Evolutionary conservation across 1,140 invertebrate species (phyloP).

Genomic region (Drosophila asahinai): DNA sequence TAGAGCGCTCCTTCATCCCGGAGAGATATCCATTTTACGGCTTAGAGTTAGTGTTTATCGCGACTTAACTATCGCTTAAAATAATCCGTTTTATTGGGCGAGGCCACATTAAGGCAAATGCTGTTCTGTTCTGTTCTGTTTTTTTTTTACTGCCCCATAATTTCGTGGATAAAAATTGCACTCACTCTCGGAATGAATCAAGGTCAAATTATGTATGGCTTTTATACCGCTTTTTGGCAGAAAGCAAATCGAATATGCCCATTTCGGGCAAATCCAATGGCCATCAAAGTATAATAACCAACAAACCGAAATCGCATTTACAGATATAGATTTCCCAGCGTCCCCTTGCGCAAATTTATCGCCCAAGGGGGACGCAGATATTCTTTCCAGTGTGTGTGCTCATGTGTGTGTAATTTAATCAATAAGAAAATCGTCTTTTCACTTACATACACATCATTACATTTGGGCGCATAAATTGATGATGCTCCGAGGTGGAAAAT

Average conservation of each 20-base stretch:
- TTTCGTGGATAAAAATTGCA: constrained; percentile 33
- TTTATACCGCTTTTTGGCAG: constrained; percentile 4
- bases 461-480: constrained; percentile 67
- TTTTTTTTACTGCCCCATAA: constrained; percentile 19
- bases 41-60: constrained; percentile 15
- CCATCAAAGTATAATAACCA: constrained; percentile 54
- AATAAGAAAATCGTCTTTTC: constrained; percentile 76
- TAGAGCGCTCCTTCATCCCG: neutral
- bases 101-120: constrained; percentile 5
- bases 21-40: constrained; percentile 4
- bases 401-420: constrained; percentile 70
- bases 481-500: constrained; percentile 40
- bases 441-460: constrained; percentile 67
- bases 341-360: constrained; percentile 29
- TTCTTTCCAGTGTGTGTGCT: constrained; percentile 22
- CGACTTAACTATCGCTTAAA: constrained; percentile 26
- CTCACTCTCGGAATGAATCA: constrained; percentile 17
- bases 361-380: constrained; percentile 12
- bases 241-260: constrained; percentile 44
- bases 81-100: constrained; percentile 25
- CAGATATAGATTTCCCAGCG: constrained; percentile 38
- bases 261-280: constrained; percentile 36
- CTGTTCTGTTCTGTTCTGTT: neutral
- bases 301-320: constrained; percentile 48
- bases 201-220: constrained; percentile 27